Base-by-base conservation (phyloP, 35 echinoderm and acorn worm species). In the Eucidaris tribuloides region DNA sequence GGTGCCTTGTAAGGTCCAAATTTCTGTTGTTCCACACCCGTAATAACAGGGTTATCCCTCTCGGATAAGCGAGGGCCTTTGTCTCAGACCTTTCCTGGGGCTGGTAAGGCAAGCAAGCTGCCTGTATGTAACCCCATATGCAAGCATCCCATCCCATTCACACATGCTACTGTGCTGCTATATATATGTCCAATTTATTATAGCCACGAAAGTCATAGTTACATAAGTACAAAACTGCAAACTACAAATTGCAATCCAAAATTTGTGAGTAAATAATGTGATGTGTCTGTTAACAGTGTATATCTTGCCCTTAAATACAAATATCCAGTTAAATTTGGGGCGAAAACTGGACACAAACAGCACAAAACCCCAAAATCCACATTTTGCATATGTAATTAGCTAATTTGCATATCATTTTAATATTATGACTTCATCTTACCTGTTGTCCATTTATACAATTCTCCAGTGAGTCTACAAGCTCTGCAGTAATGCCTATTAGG, bases 401-500 rank as follows among this genome's bases (percentile, higher is more conserved):
- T 56, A 83, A 30, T 62, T 76, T 34, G 18, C 40, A 80, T 80
- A 49, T 59, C 36, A 24, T 66, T 13, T 66, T 25, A 66, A 33
- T 14, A n/a, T 11, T 7, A 11, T 66, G 31, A 66, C 7, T 13
- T 27, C 23, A 48, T 34, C 81, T 92, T 89, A 89, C 94, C 89
- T 49, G 65, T 30, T 92, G 88, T 19, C 94, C 94, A 64, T 91
- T 98, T 33, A 98, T 98, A 43, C 95, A 98, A 57, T 79, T 93
- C 80, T 98, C 95, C 37, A 98, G 45, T 62, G 95, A 85, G 74
- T 98, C 95, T 35, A 98, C 95, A 31, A 98, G 68, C 58, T 98
- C 95, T 58, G 95, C 95, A 7, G 95, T 98, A 14, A 98, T 98
- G 13, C 95, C 95, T 71, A 98, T 97, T 39, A 98, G 60, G 57